phyloP scores from a whole-genome alignment of 2,113 vertebrate species.

The Cinclus mexicanus region DNA sequence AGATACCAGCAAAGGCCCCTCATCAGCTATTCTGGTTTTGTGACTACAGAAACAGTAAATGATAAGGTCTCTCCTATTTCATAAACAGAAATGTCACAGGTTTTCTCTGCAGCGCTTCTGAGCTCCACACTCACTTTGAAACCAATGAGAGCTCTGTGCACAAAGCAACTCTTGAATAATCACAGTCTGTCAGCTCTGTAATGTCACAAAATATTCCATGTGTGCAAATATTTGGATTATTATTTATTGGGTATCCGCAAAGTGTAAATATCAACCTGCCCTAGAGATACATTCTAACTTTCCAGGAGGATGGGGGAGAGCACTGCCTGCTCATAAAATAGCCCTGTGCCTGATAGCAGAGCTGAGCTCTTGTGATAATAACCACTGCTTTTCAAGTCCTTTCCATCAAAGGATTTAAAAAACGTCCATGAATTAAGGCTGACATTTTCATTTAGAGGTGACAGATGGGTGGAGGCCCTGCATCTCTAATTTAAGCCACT shows the following conservation, averaged over 20 bases:
- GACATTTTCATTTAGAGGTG: conserved; percentile 57
- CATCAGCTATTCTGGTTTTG: conserved; percentile 63
- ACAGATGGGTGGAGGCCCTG: not conserved
- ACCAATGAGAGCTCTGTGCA: conserved; percentile 42
- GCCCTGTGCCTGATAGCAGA: not conserved
- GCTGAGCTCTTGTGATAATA: conserved; percentile 28
- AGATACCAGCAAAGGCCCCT: conserved; percentile 31
- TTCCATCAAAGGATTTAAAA: conserved; percentile 48
- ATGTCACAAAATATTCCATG: conserved; percentile 65
- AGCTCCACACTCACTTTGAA: conserved; percentile 49
- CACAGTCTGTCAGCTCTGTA: conserved; percentile 48
- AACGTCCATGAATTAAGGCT: conserved; percentile 24
- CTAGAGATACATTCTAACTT: conserved; percentile 38
- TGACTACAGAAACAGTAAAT: conserved; percentile 53
- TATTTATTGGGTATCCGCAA: conserved; percentile 62
- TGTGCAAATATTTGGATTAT: conserved; percentile 68
- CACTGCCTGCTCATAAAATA: conserved; percentile 15
- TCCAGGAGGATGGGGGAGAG: not conserved
- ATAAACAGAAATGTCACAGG: conserved; percentile 70
- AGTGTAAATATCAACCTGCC: conserved; percentile 60
- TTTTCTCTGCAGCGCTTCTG: conserved; percentile 49
- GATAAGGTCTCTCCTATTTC: conserved; percentile 68
- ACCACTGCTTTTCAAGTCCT: conserved; percentile 15
- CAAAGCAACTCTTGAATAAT: conserved; percentile 40
- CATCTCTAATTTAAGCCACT: conserved; percentile 28